These are phyloP conservation scores for Bombylius discolor DNA, from an alignment of 2,888 invertebrate species.

Conservation along the genomic window DNA sequence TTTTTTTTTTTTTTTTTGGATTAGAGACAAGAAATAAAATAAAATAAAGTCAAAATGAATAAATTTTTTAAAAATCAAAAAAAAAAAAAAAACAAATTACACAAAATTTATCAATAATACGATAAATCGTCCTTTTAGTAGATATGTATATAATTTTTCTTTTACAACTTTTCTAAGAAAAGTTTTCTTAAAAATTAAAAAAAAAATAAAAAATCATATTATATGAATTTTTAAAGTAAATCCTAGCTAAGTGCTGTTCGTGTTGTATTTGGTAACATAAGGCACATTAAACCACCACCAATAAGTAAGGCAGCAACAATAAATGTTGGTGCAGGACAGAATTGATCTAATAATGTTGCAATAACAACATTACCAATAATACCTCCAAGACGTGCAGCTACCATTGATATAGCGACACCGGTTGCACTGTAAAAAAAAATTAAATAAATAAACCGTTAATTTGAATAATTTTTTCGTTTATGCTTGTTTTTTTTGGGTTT, in stretches of 20 bases:
- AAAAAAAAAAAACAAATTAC: too few species aligned
- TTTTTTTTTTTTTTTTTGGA: too few species aligned
- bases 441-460: not conserved
- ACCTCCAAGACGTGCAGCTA: slow-evolving; percentile 77
- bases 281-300: slow-evolving; percentile 75
- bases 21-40: too few species aligned
- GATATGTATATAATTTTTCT: too few species aligned
- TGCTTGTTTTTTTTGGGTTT: too few species aligned
- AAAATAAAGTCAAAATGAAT: too few species aligned
- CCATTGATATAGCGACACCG: slow-evolving; percentile 82
- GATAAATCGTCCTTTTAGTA: too few species aligned
- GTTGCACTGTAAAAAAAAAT: slow-evolving; percentile 54
- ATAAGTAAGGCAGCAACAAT: slow-evolving; percentile 75
- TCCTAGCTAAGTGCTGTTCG: slow-evolving; percentile 48
- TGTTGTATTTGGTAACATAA: slow-evolving; percentile 82
- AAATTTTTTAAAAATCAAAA: too few species aligned
- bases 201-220: not conserved
- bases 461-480: too few species aligned
- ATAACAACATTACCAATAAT: slow-evolving; percentile 66
- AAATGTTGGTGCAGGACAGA: slow-evolving; percentile 86
- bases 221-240: slow-evolving; percentile 2
- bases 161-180: too few species aligned
- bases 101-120: too few species aligned
- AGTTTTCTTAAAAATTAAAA: not conserved
- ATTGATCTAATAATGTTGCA: slow-evolving; percentile 70